Base-by-base conservation (phyloP, 2,888 invertebrate genomes). In the Agrotis puta region DNA sequence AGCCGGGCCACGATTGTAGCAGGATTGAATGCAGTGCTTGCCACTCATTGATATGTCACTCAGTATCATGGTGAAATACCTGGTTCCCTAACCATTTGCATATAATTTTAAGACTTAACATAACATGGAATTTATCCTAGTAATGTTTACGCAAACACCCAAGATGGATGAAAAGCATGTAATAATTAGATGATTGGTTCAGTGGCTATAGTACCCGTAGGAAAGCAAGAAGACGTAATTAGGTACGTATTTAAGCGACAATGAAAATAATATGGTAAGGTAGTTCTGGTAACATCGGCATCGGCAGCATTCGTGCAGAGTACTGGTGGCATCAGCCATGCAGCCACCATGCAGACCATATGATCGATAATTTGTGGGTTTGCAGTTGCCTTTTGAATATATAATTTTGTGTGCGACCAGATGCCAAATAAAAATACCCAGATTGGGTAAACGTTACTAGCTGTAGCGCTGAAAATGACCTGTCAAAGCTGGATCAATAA, bases 1-100 rank as follows among this genome's bases (percentile, higher is more conserved):
- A 69, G 57, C 61, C 71, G 57, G 51, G 45, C 13, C 33, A n/a
- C 11, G 50, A 75, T 58, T 27, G 53, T 61, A 57, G 18, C 14
- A 59, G 22, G 22, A 24, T 14, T 27, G 7, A 39, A 57, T 54
- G 27, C 24, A 63, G 7, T 48, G 43, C 48, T 48, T 16, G 27
- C 13, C 14, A 24, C 45, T 24, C 5, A 56, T 48, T 50, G 45
- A 58, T 66, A 47, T 33, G 47, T 39, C 39, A 39, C 39, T 39
- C 39, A 39, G 39, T 9, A 39, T 11, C 39, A 11, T 39, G 39
- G 39, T 9, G 39, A 11, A 39, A 39, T 39, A 39, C 11, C 39
- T 39, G 39, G 39, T 39, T 11, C 9, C 39, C 39, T 9, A 39
- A 5, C 39, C 39, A 39, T 39, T 39, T 11, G 39, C 33, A 33